These are phyloP conservation scores for Phenganax stokvisi DNA, from an alignment of 92 coral and sea anemone genomes.

Conservation along the genomic window DNA sequence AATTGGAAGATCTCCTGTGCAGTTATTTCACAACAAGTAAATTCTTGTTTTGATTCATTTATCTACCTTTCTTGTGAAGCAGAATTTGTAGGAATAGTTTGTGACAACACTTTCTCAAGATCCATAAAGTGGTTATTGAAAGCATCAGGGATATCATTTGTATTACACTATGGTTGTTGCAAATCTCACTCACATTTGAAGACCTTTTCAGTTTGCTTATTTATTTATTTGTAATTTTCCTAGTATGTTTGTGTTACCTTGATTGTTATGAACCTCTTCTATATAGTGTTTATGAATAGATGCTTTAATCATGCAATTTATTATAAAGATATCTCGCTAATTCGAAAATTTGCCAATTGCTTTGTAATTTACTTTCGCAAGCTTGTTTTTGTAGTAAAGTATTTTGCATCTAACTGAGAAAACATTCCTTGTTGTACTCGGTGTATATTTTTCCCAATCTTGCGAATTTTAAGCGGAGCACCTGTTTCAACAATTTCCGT, in stretches of 20 bases:
- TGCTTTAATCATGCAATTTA: slow-evolving; percentile 9
- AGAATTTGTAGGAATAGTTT: neutral
- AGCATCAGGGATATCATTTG: neutral
- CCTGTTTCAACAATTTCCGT: too few species aligned
- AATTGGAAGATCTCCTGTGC: neutral
- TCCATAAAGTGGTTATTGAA: slow-evolving; percentile 23
- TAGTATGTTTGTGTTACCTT: neutral
- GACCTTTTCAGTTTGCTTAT: too few species aligned
- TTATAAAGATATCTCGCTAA: slow-evolving; percentile 13
- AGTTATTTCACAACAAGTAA: neutral
- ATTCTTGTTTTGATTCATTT: slow-evolving; percentile 4
- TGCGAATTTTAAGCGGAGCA: neutral
- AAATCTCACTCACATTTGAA: too few species aligned
- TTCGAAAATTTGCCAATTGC: slow-evolving; percentile 19
- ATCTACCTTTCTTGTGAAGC: neutral
- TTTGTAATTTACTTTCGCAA: neutral
- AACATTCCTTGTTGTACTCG: neutral
- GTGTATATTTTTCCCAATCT: neutral
- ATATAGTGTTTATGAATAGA: neutral
- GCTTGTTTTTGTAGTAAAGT: slow-evolving; percentile 6
- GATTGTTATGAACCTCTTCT: neutral
- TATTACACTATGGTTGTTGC: too few species aligned
- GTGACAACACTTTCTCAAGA: neutral
- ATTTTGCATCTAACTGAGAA: neutral
- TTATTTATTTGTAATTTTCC: neutral